These are phyloP conservation scores for Palythoa grandis DNA, from an alignment of 92 coral and sea anemone species.

Conservation along the genomic window DNA sequence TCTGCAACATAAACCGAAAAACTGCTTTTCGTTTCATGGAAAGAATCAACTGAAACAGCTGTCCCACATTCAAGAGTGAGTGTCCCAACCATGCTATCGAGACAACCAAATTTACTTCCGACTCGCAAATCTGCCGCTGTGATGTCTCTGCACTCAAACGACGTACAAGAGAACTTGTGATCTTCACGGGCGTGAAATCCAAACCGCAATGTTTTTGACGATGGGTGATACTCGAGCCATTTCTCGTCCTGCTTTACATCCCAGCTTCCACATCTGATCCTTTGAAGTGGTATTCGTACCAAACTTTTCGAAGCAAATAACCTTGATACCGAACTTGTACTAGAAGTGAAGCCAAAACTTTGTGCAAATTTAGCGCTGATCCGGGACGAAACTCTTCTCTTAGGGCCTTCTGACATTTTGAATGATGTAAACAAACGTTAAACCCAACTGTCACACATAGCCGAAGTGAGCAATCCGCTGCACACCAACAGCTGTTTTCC, in stretches of 20 bases:
- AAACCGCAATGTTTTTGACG: slow-evolving; percentile 58
- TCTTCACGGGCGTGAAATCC: slow-evolving; percentile 69
- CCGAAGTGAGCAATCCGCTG: slow-evolving; percentile 45
- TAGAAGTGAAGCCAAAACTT: slow-evolving; percentile 24
- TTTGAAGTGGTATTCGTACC: slow-evolving; percentile 74
- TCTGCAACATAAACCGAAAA: slow-evolving; percentile 65
- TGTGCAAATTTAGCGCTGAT: slow-evolving; percentile 13
- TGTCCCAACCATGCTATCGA: slow-evolving; percentile 90
- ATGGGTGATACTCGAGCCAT: slow-evolving; percentile 85
- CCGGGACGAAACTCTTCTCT: slow-evolving; percentile 20
- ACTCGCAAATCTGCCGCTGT: slow-evolving; percentile 92
- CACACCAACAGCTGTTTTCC: neutral
- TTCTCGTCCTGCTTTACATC: slow-evolving; percentile 75
- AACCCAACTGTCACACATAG: slow-evolving; percentile 22
- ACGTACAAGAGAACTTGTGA: slow-evolving; percentile 64
- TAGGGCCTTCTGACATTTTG: slow-evolving; percentile 73
- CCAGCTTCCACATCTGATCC: slow-evolving; percentile 80
- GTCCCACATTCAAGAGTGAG: slow-evolving; percentile 80
- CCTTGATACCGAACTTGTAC: slow-evolving; percentile 54
- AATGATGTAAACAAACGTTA: slow-evolving; percentile 59
- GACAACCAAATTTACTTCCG: slow-evolving; percentile 86
- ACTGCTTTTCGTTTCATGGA: slow-evolving; percentile 19
- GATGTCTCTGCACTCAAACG: slow-evolving; percentile 69
- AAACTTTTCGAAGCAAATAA: slow-evolving; percentile 38
- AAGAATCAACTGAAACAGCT: slow-evolving; percentile 48